These are phyloP conservation scores for Solen grandis DNA, from an alignment of 1,140 invertebrate genomes.

Conservation along the genomic window DNA sequence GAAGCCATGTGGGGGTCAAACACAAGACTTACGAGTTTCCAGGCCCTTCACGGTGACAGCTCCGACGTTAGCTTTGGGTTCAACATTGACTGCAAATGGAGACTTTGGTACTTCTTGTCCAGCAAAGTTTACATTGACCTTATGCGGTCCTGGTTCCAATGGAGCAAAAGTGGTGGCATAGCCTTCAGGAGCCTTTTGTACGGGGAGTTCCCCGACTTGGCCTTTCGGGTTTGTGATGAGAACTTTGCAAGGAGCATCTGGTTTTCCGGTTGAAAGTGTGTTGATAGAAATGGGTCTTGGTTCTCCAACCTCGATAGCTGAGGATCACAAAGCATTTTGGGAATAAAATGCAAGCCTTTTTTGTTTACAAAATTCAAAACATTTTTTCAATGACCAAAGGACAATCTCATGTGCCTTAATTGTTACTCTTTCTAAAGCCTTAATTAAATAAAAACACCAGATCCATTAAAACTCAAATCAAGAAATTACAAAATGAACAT, in stretches of 20 bases:
- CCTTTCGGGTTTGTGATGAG: slow-evolving; percentile 52
- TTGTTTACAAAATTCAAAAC: too few relatives aligned
- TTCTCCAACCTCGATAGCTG: slow-evolving; percentile 41
- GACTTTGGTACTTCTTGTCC: slow-evolving; percentile 98
- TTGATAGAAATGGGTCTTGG: slow-evolving; percentile 84
- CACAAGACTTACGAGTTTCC: slow-evolving; percentile 89
- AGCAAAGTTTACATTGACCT: slow-evolving; percentile 95
- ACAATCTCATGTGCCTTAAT: too few relatives aligned
- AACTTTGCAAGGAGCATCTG: slow-evolving; percentile 81
- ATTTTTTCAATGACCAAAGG: too few relatives aligned
- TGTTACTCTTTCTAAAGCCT: too few relatives aligned
- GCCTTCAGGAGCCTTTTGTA: slow-evolving; percentile 91
- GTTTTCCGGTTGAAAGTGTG: slow-evolving; percentile 64
- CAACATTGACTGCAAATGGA: slow-evolving; percentile 94
- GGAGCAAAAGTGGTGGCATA: slow-evolving; percentile 91
- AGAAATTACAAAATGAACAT: too few relatives aligned
- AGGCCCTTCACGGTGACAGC: slow-evolving; percentile 62
- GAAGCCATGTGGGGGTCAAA: too few relatives aligned
- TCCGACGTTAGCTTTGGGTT: slow-evolving; percentile 80
- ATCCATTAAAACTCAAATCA: too few relatives aligned
- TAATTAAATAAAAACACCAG: too few relatives aligned
- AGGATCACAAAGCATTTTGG: too few relatives aligned
- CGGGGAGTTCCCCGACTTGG: slow-evolving; percentile 80
- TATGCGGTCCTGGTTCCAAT: slow-evolving; percentile 89
- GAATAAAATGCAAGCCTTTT: too few relatives aligned